Conservation (phyloP, 2,797 vertebrate species). For the Lemur catta region DNA sequence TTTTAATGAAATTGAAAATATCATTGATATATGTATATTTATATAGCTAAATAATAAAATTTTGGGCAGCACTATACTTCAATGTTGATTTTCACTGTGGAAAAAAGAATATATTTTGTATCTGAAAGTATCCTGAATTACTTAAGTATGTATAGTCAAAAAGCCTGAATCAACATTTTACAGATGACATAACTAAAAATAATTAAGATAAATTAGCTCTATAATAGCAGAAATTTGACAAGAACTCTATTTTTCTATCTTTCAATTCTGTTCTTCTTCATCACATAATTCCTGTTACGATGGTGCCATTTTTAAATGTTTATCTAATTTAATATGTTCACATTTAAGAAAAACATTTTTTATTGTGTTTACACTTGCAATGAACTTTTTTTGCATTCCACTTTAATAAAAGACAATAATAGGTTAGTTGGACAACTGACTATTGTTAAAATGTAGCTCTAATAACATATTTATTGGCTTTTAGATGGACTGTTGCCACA, state of each 20-base stretch:
- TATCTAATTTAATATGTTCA: neutral
- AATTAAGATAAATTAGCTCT: neutral
- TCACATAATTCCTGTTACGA: neutral
- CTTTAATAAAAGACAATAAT: neutral
- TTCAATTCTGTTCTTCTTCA: neutral
- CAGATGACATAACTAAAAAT: neutral
- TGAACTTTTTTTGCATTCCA: neutral
- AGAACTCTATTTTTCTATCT: neutral
- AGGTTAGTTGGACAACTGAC: neutral
- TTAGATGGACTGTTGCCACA: neutral
- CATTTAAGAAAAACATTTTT: neutral
- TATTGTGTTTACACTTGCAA: neutral
- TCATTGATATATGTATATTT: neutral
- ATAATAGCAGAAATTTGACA: neutral
- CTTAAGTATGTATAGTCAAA: neutral
- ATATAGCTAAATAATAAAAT: neutral
- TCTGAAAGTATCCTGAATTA: neutral
- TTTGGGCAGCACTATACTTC: neutral
- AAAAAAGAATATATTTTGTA: neutral
- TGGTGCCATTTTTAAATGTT: neutral
- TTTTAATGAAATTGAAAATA: neutral
- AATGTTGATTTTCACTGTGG: neutral
- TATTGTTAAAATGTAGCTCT: neutral
- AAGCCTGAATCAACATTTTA: neutral
- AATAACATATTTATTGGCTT: neutral